Evolutionary conservation across 1,140 invertebrate species (phyloP).

Genomic region (Babylonia areolata): DNA sequence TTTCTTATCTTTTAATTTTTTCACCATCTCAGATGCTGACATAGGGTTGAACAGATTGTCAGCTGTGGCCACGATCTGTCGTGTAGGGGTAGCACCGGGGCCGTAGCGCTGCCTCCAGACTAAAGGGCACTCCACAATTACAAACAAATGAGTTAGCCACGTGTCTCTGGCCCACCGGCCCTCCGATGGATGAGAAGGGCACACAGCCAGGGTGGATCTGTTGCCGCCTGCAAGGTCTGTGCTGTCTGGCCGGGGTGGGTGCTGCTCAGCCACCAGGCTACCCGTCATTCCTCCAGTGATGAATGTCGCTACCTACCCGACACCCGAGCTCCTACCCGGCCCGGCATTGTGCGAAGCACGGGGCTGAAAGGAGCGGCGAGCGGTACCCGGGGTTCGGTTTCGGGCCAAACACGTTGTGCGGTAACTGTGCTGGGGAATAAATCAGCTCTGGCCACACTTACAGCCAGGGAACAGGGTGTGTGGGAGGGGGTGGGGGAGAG

Average conservation of each 20-base stretch:
- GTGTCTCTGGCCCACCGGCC: background rate
- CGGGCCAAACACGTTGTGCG: too few relatives aligned
- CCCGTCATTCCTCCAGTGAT: conserved; percentile 16
- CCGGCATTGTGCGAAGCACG: background rate
- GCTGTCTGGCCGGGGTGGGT: background rate
- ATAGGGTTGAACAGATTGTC: too few relatives aligned
- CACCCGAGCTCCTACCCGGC: background rate
- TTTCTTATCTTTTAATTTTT: too few relatives aligned
- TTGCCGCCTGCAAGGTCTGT: background rate
- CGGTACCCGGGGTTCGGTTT: too few relatives aligned
- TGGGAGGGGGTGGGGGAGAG: too few relatives aligned
- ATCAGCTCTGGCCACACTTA: background rate
- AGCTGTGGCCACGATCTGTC: too few relatives aligned
- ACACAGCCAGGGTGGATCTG: background rate
- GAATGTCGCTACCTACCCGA: background rate
- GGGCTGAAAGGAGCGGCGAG: background rate
- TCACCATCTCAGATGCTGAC: too few relatives aligned
- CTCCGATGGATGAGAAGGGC: background rate
- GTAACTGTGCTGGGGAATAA: background rate
- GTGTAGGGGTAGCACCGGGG: too few relatives aligned
- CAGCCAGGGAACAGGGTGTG: too few relatives aligned
- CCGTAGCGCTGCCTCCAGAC: too few relatives aligned
- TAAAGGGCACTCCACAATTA: background rate
- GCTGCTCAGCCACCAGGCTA: background rate
- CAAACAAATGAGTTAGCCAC: background rate